Conservation (phyloP, 1,140 invertebrate genomes). For the Lethocerus indicus region DNA sequence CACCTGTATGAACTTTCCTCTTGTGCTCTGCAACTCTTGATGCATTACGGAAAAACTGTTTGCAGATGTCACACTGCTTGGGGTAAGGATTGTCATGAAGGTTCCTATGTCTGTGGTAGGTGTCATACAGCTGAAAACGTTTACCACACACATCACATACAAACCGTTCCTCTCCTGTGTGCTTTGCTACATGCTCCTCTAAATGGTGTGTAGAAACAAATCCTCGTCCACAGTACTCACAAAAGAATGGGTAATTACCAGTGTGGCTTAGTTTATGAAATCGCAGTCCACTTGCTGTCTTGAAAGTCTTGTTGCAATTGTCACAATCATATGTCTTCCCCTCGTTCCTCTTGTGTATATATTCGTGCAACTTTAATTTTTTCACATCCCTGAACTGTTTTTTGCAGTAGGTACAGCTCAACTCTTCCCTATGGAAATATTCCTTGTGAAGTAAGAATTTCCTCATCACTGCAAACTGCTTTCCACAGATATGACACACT, state of each 20-base stretch:
- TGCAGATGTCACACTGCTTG: neutral
- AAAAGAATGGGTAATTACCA: conserved; percentile 24
- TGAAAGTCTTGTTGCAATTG: neutral
- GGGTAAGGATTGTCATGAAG: neutral
- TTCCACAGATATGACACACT: neutral
- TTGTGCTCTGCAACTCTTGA: conserved; percentile 17
- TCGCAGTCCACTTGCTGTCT: neutral
- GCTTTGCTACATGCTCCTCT: conserved; percentile 6
- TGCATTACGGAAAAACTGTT: neutral
- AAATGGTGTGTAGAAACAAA: conserved; percentile 15
- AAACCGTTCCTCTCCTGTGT: neutral
- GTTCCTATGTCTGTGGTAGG: neutral
- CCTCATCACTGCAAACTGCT: neutral
- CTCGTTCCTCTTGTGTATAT: neutral
- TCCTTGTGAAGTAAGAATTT: neutral
- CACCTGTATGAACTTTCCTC: conserved; percentile 45
- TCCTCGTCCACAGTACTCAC: conserved; percentile 20
- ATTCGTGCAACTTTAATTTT: neutral
- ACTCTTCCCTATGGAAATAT: neutral
- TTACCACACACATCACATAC: conserved; percentile 3
- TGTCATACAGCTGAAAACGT: neutral
- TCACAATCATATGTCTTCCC: neutral
- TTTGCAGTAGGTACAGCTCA: neutral
- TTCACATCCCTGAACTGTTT: neutral
- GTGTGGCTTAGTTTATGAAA: conserved; percentile 28